A percentile compares a stretch with the other conserved stretches of the same genome.
Conservation (phyloP, 2,888 invertebrate species). For the Physocephala rufipes region DNA sequence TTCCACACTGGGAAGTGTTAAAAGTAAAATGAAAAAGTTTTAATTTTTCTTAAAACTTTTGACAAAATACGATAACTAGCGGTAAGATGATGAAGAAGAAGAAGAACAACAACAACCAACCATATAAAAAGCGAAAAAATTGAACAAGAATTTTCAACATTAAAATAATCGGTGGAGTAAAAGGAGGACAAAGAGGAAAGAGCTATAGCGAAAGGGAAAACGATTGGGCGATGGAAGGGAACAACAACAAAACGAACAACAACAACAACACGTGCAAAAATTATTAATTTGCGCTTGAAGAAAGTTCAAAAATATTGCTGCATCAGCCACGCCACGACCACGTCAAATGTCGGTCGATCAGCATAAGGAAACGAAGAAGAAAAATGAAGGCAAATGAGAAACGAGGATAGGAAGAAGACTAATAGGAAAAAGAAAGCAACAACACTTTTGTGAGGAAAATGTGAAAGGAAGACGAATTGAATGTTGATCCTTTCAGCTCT, state of each 20-base stretch:
- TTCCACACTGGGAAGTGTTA: neutral
- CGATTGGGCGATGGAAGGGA: neutral
- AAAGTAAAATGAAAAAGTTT: conserved; percentile 19
- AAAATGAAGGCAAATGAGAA: too few species aligned
- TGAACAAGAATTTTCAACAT: neutral
- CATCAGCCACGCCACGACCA: conserved; percentile 14
- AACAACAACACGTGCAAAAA: conserved; percentile 17
- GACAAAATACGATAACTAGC: conserved; percentile 9
- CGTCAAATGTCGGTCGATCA: neutral
- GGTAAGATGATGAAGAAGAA: too few species aligned
- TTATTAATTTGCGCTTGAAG: conserved; percentile 29
- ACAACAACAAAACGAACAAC: conserved; percentile 13
- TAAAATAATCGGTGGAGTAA: neutral
- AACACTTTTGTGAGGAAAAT: neutral
- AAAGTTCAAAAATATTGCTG: conserved; percentile 27
- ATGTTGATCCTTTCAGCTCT: conserved; percentile 19
- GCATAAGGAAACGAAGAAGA: too few species aligned
- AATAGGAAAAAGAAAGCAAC: neutral
- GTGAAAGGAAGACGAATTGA: conserved; percentile 11
- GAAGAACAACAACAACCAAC: conserved; percentile 7
- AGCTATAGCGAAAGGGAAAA: conserved; percentile 1
- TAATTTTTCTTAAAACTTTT: conserved; percentile 26
- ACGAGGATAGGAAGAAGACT: too few species aligned
- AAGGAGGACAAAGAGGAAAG: neutral
- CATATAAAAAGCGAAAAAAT: neutral